Evolutionary conservation across 2,113 vertebrate species (phyloP), one percentile per base, ranked within the genome.

Genomic region (Bolborhynchus lineola): DNA sequence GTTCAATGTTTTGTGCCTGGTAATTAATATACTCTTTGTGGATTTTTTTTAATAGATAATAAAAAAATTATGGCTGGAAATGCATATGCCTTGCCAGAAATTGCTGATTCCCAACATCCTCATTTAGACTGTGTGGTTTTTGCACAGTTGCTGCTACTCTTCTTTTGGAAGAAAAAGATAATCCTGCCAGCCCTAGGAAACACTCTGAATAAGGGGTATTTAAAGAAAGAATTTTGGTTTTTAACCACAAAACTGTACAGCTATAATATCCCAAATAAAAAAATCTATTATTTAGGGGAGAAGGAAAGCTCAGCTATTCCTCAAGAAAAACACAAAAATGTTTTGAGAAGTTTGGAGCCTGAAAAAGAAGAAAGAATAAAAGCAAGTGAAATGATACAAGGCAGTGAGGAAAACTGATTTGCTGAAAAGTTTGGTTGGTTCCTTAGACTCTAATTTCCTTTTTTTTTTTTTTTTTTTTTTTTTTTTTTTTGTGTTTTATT

Each of bases 201-300:
- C 29, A 85, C 60, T 71, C 41, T 46, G 31, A 75, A 65, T 20
- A 72, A 31, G 5, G 7, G 31, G 37, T 65, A 75, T 93, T 94
- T 78, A 93, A 80, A 89, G 60, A 89, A 29, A 86, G 90, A n/a
- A 93, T 95, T 94, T 95, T 50, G 2, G 25, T 28, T 82, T 87
- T 96, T 89, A 95, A 77, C 18, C 24, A 90, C 55, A 94, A 95
- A 96, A 97, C 65, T 85, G 28, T 79, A 96, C 65, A 96, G 81
- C 55, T 93, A 53, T 88, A 97, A 88, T 88, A 96, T 80, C 39
- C 19, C n/a, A 77, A 70, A 53, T 62, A 57, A 88, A 82, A 49
- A 95, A 97, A 94, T 37, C 31, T 35, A 76, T 44, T 31, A 60
- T 35, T 90, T 87, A 94, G 20, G 12, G 88, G 47, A 19, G 70